A percentile compares a stretch with the other conserved stretches of the same genome.
Conservation (phyloP, 2,888 invertebrate genomes). For the Syritta pipiens region DNA sequence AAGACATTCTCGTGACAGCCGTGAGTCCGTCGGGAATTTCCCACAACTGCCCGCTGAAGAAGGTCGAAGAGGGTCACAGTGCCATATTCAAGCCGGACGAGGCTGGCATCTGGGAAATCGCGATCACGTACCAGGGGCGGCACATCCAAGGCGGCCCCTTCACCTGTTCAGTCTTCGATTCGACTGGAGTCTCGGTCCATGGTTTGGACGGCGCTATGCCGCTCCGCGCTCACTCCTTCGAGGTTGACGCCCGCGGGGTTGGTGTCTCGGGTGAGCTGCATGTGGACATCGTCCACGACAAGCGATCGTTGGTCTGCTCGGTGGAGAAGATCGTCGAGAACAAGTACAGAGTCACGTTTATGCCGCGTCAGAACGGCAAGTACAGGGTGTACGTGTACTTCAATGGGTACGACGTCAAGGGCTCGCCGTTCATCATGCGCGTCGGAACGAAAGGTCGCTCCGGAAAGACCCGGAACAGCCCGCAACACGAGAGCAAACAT, state of each 20-base stretch:
- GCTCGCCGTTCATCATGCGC: slow-evolving; percentile 92
- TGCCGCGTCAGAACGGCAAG: slow-evolving; percentile 89
- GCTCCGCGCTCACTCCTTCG: slow-evolving; percentile 92
- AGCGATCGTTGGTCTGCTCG: slow-evolving; percentile 90
- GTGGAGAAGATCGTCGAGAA: slow-evolving; percentile 88
- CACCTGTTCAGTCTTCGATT: slow-evolving; percentile 96
- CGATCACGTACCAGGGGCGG: slow-evolving; percentile 96
- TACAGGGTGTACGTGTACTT: slow-evolving; percentile 94
- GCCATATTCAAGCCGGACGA: slow-evolving; percentile 98
- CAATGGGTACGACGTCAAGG: slow-evolving; percentile 91
- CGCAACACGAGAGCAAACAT: slow-evolving; percentile 81
- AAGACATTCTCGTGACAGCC: slow-evolving; percentile 95
- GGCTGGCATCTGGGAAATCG: slow-evolving; percentile 98
- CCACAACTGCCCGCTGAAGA: slow-evolving; percentile 89
- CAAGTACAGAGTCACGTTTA: slow-evolving; percentile 88
- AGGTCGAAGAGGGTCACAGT: slow-evolving; percentile 93
- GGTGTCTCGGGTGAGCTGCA: slow-evolving; percentile 93
- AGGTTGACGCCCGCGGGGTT: slow-evolving; percentile 86
- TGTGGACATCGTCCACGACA: slow-evolving; percentile 94
- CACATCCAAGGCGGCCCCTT: slow-evolving; percentile 98
- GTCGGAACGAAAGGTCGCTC: slow-evolving; percentile 87
- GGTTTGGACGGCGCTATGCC: slow-evolving; percentile 91
- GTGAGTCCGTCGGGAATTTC: slow-evolving; percentile 93
- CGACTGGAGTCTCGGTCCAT: slow-evolving; percentile 91
- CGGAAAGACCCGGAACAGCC: slow-evolving; percentile 81